phyloP scores from a whole-genome alignment of 2,888 invertebrate species.

The Galerucella calmariensis region DNA sequence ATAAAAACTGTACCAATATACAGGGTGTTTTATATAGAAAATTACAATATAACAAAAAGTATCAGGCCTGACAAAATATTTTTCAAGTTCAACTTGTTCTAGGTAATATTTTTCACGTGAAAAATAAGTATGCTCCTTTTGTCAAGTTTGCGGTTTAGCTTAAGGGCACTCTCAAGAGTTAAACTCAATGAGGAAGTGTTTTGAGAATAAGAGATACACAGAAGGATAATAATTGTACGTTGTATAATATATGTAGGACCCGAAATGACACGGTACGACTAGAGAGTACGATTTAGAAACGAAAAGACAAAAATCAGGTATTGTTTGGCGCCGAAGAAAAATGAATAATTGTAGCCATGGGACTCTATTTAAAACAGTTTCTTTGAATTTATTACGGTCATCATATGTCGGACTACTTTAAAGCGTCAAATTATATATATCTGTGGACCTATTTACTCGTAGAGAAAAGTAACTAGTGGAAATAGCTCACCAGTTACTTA shows the following conservation, averaged over 20 bases:
- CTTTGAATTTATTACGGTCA: slow-evolving; percentile 13
- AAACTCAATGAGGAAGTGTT: slow-evolving; percentile 20
- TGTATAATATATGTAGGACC: slow-evolving; percentile 31
- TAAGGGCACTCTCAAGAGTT: slow-evolving; percentile 11
- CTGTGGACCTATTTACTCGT: neutral
- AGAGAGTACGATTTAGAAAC: slow-evolving; percentile 12
- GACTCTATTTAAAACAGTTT: slow-evolving; percentile 13
- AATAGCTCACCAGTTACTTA: neutral
- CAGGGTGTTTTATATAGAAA: no score
- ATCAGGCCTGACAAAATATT: no score
- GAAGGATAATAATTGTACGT: slow-evolving; percentile 23
- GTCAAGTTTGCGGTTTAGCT: slow-evolving; percentile 1
- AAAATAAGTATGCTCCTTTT: neutral
- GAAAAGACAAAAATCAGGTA: slow-evolving; percentile 34
- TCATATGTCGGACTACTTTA: neutral
- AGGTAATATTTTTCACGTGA: neutral
- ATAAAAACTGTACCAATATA: no score
- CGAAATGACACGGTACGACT: slow-evolving; percentile 31
- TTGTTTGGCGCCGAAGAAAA: slow-evolving; percentile 27
- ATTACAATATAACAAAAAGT: no score
- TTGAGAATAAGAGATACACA: slow-evolving; percentile 22
- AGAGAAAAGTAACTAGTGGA: neutral
- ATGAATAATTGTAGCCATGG: slow-evolving; percentile 27
- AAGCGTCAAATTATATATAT: slow-evolving; percentile 6
- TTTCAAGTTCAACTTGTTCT: neutral